These are phyloP conservation scores for Drosophila willistoni DNA, from an alignment of 1,140 invertebrate species.

Conservation along the genomic window DNA sequence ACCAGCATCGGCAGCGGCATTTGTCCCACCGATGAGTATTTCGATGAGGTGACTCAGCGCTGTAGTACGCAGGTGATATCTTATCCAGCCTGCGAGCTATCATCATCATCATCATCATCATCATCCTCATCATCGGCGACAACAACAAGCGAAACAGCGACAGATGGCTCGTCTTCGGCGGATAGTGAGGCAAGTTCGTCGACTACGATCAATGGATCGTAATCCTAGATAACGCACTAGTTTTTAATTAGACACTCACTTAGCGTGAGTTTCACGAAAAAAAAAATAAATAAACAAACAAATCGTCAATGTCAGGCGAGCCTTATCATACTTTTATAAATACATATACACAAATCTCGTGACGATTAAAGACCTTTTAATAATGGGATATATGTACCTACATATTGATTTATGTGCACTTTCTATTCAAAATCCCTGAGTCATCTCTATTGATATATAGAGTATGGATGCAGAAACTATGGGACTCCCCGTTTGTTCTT, in stretches of 20 bases:
- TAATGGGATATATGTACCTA: too few relatives aligned
- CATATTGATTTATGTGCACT: too few relatives aligned
- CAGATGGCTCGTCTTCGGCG: background rate
- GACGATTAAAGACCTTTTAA: background rate
- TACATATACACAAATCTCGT: constrained; percentile 5
- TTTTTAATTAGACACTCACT: constrained; percentile 48
- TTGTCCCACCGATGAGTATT: constrained; percentile 68
- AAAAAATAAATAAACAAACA: background rate
- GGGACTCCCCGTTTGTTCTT: too few relatives aligned
- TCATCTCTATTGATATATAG: too few relatives aligned
- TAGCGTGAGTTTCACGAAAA: background rate
- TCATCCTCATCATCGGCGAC: constrained; percentile 6
- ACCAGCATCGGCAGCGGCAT: constrained; percentile 52
- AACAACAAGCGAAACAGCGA: constrained; percentile 13
- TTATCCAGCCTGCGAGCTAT: constrained; percentile 60
- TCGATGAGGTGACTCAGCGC: constrained; percentile 65
- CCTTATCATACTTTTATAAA: constrained; percentile 20
- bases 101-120: too few relatives aligned
- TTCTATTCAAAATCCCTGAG: too few relatives aligned
- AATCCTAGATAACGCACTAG: constrained; percentile 35
- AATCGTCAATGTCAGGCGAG: constrained; percentile 18
- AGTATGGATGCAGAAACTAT: too few relatives aligned
- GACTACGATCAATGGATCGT: constrained; percentile 34
- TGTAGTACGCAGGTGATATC: constrained; percentile 55
- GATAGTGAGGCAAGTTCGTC: background rate